These are phyloP conservation scores for Phalacrocorax brasilianus DNA, from an alignment of 2,113 vertebrate species.

Conservation along the genomic window DNA sequence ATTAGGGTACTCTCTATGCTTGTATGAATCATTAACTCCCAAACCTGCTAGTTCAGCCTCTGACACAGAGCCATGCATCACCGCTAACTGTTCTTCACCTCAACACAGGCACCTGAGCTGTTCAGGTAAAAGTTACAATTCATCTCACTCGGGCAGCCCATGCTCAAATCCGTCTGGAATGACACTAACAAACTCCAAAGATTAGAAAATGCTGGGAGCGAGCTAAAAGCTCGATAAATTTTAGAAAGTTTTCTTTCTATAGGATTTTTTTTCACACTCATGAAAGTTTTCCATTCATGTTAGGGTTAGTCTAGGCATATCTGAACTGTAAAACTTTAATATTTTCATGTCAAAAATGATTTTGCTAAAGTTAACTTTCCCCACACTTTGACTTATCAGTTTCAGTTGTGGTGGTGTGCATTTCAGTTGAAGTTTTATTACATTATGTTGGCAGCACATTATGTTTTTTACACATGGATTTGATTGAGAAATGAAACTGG, in stretches of 20 bases:
- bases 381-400: constrained; percentile 72
- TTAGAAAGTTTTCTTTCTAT: background rate
- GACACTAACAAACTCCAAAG: background rate
- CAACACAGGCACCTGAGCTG: background rate
- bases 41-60: constrained; percentile 32
- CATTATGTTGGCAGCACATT: constrained; percentile 77
- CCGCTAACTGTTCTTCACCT: background rate
- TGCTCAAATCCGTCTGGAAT: constrained; percentile 10
- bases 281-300: constrained; percentile 46
- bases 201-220: background rate
- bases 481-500: constrained; percentile 82
- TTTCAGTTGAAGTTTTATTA: constrained; percentile 79
- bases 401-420: constrained; percentile 71
- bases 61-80: constrained; percentile 54
- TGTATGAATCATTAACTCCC: constrained; percentile 61
- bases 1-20: constrained; percentile 7
- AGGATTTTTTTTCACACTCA: background rate
- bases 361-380: constrained; percentile 77
- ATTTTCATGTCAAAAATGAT: constrained; percentile 72
- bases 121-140: background rate
- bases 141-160: background rate
- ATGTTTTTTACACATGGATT: constrained; percentile 80
- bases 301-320: constrained; percentile 45
- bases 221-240: background rate
- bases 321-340: constrained; percentile 72